A percentile compares a stretch with the other conserved stretches of the same genome.
phyloP scores from a whole-genome alignment of 2,888 invertebrate genomes.

The Caradrina clavipalpis region DNA sequence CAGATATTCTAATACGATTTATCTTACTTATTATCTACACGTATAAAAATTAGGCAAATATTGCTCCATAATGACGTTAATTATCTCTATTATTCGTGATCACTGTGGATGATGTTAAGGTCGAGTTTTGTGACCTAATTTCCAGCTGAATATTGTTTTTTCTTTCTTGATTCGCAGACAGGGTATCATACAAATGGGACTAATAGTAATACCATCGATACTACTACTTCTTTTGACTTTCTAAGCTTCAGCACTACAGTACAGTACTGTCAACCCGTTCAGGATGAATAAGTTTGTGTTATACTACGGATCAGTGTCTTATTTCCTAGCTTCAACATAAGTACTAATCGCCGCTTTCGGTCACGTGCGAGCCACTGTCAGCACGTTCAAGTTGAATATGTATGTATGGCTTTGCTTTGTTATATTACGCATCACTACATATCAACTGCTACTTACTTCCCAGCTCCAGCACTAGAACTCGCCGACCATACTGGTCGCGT shows the following conservation, averaged over 20 bases:
- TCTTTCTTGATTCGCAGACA: too few relatives aligned
- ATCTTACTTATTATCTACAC: constrained; percentile 37
- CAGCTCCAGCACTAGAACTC: constrained; percentile 94
- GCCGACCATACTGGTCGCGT: constrained; percentile 94
- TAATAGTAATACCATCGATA: too few relatives aligned
- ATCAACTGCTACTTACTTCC: constrained; percentile 92
- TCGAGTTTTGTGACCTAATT: constrained; percentile 1
- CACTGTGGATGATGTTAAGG: background rate
- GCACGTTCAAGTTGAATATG: constrained; percentile 93
- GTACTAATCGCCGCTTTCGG: constrained; percentile 93
- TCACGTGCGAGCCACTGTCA: constrained; percentile 95
- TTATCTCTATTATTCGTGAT: constrained; percentile 21
- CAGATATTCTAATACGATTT: constrained; percentile 53
- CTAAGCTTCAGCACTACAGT: constrained; percentile 93
- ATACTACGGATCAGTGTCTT: constrained; percentile 74
- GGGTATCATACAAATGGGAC: too few relatives aligned
- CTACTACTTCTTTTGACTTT: constrained; percentile 90
- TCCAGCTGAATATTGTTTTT: background rate
- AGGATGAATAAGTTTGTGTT: constrained; percentile 93
- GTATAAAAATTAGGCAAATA: constrained; percentile 28
- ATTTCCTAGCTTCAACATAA: constrained; percentile 96
- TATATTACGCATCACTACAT: too few relatives aligned
- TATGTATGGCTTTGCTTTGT: too few relatives aligned
- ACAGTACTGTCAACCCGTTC: constrained; percentile 94
- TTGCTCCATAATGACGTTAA: constrained; percentile 10